Conservation (phyloP, 2,888 invertebrate genomes). For the Andrena flavipes region DNA sequence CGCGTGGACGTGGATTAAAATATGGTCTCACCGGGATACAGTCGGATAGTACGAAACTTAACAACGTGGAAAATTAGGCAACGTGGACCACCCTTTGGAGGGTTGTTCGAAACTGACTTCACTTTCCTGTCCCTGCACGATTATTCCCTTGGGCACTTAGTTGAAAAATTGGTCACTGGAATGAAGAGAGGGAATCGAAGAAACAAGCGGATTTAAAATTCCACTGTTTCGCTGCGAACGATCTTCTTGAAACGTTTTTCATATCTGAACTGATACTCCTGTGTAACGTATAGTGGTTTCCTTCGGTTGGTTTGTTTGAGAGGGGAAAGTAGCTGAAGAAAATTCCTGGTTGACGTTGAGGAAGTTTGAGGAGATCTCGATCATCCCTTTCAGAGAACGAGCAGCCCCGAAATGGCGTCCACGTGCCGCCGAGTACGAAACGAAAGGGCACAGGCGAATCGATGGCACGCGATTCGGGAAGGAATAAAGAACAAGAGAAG, state of each 20-base stretch:
- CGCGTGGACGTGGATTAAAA: slow-evolving; percentile 50
- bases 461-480: neutral
- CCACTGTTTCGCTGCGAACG: too few relatives aligned
- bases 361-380: too few relatives aligned
- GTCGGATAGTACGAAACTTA: slow-evolving; percentile 42
- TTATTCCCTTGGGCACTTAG: too few relatives aligned
- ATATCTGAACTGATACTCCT: too few relatives aligned
- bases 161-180: too few relatives aligned
- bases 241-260: too few relatives aligned
- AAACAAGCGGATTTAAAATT: too few relatives aligned
- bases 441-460: neutral
- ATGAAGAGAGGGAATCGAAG: too few relatives aligned
- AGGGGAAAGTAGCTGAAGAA: too few relatives aligned
- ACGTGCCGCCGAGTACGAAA: neutral
- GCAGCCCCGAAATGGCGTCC: neutral
- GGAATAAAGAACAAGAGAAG: neutral
- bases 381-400: neutral
- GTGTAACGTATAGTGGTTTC: too few relatives aligned
- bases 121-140: neutral
- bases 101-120: neutral
- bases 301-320: too few relatives aligned
- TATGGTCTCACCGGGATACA: slow-evolving; percentile 63
- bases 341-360: too few relatives aligned
- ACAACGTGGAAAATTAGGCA: slow-evolving; percentile 17
- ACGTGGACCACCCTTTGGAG: neutral